A percentile compares a stretch with the other conserved stretches of the same genome.
Conservation (phyloP, 2,797 vertebrate genomes). For the Malurus leucopterus region DNA sequence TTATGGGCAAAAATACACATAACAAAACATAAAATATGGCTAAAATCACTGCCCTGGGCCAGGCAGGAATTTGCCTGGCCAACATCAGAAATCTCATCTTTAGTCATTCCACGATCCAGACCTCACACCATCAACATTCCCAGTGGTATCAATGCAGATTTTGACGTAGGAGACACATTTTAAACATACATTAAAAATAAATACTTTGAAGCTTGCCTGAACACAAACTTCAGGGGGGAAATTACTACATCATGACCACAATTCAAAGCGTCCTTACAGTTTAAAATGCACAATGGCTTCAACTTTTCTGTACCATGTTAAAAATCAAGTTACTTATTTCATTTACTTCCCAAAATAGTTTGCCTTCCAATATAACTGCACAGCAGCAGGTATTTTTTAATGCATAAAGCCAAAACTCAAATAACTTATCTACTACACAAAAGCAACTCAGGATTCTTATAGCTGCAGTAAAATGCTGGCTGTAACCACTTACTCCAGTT, state of each 20-base stretch:
- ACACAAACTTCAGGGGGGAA: neutral
- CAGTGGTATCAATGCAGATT: neutral
- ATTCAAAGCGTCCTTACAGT: neutral
- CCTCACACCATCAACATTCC: neutral
- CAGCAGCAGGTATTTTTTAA: neutral
- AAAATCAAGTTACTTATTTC: neutral
- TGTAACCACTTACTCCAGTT: conserved; percentile 7
- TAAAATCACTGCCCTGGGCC: neutral
- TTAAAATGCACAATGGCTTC: neutral
- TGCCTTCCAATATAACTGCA: neutral
- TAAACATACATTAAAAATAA: neutral
- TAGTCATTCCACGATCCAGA: neutral
- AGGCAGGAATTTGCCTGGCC: neutral
- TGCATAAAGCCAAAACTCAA: conserved; percentile 28
- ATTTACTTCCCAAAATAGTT: neutral
- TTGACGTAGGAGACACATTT: neutral
- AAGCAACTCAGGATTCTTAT: conserved; percentile 6
- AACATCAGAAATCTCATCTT: neutral
- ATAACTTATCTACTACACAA: neutral
- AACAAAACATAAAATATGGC: neutral
- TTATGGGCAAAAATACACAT: rapidly evolving
- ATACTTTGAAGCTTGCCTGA: neutral
- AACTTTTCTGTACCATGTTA: neutral
- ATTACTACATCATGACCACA: neutral
- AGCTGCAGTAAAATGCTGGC: neutral